Evolutionary conservation across 2,797 vertebrate species (phyloP).

Genomic region (Peromyscus nudipes): DNA sequence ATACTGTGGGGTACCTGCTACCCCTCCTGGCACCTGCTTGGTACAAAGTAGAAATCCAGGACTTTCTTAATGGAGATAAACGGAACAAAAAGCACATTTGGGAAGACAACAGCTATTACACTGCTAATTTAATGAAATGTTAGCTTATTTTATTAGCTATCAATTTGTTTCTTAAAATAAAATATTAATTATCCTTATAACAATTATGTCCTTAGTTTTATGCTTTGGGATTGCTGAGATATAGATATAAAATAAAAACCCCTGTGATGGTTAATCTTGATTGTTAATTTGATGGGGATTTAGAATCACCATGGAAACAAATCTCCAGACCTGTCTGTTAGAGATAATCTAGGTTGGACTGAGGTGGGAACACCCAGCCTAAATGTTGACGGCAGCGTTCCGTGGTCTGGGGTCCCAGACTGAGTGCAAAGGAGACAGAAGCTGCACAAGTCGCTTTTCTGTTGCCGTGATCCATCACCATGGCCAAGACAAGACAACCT

Average conservation of each 20-base stretch:
- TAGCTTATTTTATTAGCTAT: background rate
- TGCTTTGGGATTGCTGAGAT: background rate
- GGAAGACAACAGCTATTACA: background rate
- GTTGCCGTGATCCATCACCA: too few relatives aligned
- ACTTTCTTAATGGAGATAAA: background rate
- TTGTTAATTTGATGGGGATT: background rate
- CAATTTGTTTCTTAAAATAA: slow-evolving; percentile 16
- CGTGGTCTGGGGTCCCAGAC: background rate
- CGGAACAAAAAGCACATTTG: background rate
- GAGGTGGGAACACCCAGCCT: background rate
- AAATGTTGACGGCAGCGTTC: background rate
- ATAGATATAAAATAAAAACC: background rate
- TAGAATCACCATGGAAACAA: background rate
- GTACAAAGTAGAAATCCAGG: background rate
- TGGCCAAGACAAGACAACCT: background rate
- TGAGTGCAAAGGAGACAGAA: background rate
- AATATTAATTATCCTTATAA: background rate
- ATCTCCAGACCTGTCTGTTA: background rate
- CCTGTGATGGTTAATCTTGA: background rate
- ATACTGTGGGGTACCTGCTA: too few relatives aligned
- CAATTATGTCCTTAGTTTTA: background rate
- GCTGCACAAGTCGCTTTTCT: background rate
- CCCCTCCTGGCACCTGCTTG: background rate
- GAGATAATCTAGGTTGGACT: background rate
- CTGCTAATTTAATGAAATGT: background rate